Evolutionary conservation across 2,797 vertebrate species (phyloP).

Genomic region (Okamejei kenojei): DNA sequence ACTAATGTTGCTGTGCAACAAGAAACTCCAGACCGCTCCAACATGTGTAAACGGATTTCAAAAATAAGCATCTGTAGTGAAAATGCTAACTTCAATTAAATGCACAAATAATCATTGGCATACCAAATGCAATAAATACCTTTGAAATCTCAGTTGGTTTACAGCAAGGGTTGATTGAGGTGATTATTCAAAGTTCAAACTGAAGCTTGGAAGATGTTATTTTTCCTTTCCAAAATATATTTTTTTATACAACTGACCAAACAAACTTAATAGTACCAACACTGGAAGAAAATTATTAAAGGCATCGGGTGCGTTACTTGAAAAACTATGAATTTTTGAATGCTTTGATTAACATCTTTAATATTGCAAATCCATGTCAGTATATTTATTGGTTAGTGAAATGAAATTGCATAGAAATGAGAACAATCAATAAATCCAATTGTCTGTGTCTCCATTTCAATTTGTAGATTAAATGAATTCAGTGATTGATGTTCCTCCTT

Average conservation of each 20-base stretch:
- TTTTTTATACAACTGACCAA: neutral
- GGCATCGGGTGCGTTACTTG: neutral
- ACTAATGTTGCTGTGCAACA: neutral
- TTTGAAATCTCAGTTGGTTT: neutral
- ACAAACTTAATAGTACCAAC: neutral
- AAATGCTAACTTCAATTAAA: neutral
- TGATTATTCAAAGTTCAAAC: neutral
- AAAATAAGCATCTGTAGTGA: neutral
- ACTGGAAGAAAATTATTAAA: neutral
- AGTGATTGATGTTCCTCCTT: no score
- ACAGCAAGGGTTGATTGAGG: neutral
- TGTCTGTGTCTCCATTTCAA: neutral
- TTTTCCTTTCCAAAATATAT: neutral
- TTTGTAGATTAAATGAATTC: conserved; percentile 3
- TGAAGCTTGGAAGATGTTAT: neutral
- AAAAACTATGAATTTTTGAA: neutral
- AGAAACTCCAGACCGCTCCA: neutral
- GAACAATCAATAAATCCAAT: neutral
- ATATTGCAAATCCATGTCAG: conserved; percentile 1
- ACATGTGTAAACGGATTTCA: neutral
- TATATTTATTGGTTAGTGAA: neutral
- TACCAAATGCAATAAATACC: neutral
- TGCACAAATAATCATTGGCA: neutral
- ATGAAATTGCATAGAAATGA: conserved; percentile 32
- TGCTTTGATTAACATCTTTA: conserved; percentile 14